Evolutionary conservation across 2,113 vertebrate genomes (phyloP), one percentile per base, ranked within the genome.

Genomic region (Gambusia holbrooki): DNA sequence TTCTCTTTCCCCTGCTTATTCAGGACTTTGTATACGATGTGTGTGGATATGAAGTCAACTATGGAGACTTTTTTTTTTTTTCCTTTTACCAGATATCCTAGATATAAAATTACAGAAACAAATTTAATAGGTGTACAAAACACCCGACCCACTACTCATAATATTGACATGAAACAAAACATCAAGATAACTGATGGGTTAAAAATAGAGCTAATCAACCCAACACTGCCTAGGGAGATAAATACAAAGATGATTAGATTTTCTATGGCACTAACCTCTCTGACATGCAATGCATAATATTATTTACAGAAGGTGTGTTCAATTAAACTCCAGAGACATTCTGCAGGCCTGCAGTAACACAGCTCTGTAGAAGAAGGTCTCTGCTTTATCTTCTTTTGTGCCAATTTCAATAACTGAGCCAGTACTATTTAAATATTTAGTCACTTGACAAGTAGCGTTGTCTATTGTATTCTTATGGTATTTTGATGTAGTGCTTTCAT

Each of bases 241-340:
- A 90, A 88, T 78, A 65, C 74, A 77, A 79, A 79, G 66, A 78
- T 79, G 69, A 90, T 89, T 83, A 82, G 66, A 40, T 48, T 51
- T 66, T 74, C 66, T 66, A 33, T 68, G 51, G 29, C 17, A 30
- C 33, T 65, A 25, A 67, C 69, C 73, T 79, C n/a, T 19, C 71
- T 62, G 67, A 69, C 33, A 65, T 40, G 30, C n/a, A 74, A 13
- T 40, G n/a, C 33, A 71, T 5, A 42, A 68, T 71, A 48, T 71
- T 65, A 40, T 80, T 71, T 66, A 75, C 51, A 76, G 25, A 27
- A 51, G 30, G 60, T 62, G 45, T 74, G 32, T 71, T 73, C 13
- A 33, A 69, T 66, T 40, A 65, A 32, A 72, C 13, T 73, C 19
- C 35, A 63, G 14, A 76, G 48, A 75, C 32, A 65, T 28, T 42